phyloP scores from a whole-genome alignment of 2,888 invertebrate genomes.

The Pandemis corylana region DNA sequence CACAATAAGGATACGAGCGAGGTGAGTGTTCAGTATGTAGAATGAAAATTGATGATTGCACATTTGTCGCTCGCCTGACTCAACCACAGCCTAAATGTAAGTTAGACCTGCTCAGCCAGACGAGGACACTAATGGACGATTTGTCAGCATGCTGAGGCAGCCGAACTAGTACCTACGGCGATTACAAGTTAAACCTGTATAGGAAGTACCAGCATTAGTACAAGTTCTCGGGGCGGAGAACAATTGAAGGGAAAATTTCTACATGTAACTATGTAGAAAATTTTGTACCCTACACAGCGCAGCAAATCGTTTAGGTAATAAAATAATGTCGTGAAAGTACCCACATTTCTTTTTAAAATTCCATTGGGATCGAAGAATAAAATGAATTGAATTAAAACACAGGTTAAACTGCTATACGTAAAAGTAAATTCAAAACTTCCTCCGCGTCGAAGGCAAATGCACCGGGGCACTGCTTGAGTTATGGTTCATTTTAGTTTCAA shows the following conservation, averaged over 20 bases:
- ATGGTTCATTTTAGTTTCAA: constrained; percentile 17
- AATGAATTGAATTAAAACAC: constrained; percentile 34
- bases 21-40: constrained; percentile 60
- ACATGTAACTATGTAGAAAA: background rate
- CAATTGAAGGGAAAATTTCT: background rate
- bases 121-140: constrained; percentile 43
- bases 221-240: background rate
- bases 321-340: background rate
- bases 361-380: constrained; percentile 9
- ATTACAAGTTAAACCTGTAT: background rate
- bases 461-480: constrained; percentile 12
- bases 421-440: constrained; percentile 37
- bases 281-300: background rate
- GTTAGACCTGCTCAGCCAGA: constrained; percentile 27
- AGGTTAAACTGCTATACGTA: constrained; percentile 31
- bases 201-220: background rate
- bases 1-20: constrained; percentile 60
- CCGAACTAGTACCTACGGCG: background rate
- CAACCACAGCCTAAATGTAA: constrained; percentile 37
- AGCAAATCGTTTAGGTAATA: background rate
- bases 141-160: constrained; percentile 31
- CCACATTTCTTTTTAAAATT: constrained; percentile 1
- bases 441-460: constrained; percentile 10
- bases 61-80: constrained; percentile 53
- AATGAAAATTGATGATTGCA: constrained; percentile 58